Conservation (phyloP, 2,113 vertebrate species). For the Elephas maximus region DNA sequence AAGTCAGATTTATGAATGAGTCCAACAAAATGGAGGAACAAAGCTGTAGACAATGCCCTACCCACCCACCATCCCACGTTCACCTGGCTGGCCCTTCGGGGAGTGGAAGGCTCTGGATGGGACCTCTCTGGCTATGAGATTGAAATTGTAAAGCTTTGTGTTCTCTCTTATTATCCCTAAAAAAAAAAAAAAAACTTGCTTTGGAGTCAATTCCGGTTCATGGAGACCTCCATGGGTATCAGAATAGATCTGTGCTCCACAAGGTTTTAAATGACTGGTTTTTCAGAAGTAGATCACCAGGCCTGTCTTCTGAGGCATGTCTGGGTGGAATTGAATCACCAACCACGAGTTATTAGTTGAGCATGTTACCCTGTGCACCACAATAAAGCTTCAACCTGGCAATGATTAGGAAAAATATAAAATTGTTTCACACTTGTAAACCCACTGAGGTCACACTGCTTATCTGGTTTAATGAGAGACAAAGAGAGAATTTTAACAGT, state of each 20-base stretch:
- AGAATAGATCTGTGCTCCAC: background rate
- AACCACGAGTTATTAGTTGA: background rate
- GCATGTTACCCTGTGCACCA: background rate
- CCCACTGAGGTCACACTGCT: background rate
- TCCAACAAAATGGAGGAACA: background rate
- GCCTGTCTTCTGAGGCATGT: background rate
- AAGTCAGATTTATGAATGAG: background rate
- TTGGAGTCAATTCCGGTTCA: background rate
- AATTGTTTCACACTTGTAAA: background rate
- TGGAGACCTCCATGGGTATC: background rate
- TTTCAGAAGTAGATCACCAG: background rate
- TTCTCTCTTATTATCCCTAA: background rate
- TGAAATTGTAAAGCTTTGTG: background rate
- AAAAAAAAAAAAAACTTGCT: background rate
- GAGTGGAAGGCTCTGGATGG: background rate
- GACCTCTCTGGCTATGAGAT: background rate
- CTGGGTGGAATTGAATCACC: background rate
- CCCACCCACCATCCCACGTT: background rate
- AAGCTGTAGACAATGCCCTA: background rate
- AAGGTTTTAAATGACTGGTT: background rate
- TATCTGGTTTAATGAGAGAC: background rate
- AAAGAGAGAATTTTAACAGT: background rate
- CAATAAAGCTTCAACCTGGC: background rate
- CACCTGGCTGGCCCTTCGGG: background rate
- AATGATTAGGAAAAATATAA: background rate